Evolutionary conservation across 2,888 invertebrate genomes (phyloP).

Genomic region (Venusia cambrica): DNA sequence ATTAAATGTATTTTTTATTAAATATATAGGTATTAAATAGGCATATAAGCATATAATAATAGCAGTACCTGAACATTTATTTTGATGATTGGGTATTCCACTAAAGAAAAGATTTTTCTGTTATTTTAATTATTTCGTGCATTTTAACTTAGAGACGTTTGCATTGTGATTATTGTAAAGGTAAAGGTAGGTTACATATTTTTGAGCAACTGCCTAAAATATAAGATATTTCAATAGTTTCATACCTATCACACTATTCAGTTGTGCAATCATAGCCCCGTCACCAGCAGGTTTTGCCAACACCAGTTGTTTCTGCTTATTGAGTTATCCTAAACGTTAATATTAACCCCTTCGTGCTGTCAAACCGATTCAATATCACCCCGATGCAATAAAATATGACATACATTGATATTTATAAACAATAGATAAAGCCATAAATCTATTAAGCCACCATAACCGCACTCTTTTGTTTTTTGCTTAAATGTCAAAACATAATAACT

Average conservation of each 20-base stretch:
- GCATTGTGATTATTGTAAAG: too few species aligned
- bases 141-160: too few species aligned
- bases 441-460: conserved; percentile 59
- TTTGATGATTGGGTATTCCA: too few species aligned
- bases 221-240: conserved; percentile 23
- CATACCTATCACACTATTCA: conserved; percentile 24
- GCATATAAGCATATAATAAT: too few species aligned
- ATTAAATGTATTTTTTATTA: too few species aligned
- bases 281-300: conserved; percentile 74
- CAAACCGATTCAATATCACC: conserved; percentile 67
- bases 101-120: too few species aligned
- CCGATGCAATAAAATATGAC: conserved; percentile 58
- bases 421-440: conserved; percentile 68
- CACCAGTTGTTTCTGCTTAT: conserved; percentile 78
- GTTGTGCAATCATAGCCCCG: conserved; percentile 63
- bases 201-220: conserved; percentile 4
- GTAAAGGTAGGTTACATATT: too few species aligned
- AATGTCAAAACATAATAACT: conserved; percentile 70
- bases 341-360: conserved; percentile 80
- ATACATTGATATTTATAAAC: conserved; percentile 68
- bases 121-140: too few species aligned
- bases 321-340: conserved; percentile 75
- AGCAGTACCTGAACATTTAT: too few species aligned
- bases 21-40: too few species aligned
- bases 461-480: conserved; percentile 50